Percentiles rank a stretch among this genome's conserved stretches.
Conservation (phyloP, 2,113 vertebrate species). For the Laterallus jamaicensis region DNA sequence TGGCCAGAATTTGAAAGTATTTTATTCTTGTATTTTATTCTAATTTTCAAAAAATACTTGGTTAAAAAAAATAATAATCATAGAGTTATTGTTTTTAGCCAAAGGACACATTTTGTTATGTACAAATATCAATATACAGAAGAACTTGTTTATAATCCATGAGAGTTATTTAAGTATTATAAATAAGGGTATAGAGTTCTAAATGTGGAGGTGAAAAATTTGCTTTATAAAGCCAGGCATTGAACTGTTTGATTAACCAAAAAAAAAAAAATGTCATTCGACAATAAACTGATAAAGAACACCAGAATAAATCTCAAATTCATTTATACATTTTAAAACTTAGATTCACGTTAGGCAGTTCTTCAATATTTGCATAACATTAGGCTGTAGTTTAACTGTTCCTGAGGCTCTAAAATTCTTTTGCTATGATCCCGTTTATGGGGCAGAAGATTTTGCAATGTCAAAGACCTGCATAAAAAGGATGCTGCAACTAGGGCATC, state of each 20-base stretch:
- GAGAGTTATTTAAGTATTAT: background rate
- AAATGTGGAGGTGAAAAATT: background rate
- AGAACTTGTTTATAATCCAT: background rate
- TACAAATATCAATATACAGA: background rate
- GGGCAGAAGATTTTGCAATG: background rate
- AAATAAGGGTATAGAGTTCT: background rate
- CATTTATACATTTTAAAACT: background rate
- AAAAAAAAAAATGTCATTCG: background rate
- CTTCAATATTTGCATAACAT: background rate
- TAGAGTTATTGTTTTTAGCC: background rate
- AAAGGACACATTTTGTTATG: background rate
- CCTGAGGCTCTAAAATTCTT: background rate
- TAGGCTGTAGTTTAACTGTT: background rate
- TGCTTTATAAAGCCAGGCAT: background rate
- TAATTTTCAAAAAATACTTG: background rate
- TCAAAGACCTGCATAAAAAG: background rate
- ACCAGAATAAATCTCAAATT: background rate
- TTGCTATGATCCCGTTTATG: background rate
- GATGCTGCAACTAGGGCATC: rapidly evolving
- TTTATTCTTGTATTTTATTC: background rate
- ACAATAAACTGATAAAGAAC: background rate
- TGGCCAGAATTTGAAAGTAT: background rate
- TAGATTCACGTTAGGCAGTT: background rate
- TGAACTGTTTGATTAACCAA: background rate
- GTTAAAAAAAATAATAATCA: background rate